Evolutionary conservation across 1,140 invertebrate species (phyloP).

Genomic region (Formica selysi): DNA sequence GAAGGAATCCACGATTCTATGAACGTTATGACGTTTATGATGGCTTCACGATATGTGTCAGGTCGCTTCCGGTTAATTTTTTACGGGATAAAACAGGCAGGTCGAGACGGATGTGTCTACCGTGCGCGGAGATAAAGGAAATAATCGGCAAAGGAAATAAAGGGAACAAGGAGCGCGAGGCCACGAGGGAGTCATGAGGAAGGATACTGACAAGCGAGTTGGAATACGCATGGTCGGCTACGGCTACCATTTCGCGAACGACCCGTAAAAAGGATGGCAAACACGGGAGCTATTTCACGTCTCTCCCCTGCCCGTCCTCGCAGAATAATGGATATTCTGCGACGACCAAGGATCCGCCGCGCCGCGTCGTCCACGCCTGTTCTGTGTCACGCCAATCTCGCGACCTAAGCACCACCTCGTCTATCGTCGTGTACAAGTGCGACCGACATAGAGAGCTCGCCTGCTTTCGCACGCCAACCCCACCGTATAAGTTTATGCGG

Average conservation of each 20-base stretch:
- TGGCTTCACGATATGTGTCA: not conserved
- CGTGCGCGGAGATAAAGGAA: not conserved
- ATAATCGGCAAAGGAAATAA: conserved; percentile 16
- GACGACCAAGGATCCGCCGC: not conserved
- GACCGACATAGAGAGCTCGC: not conserved
- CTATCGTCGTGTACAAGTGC: conserved; percentile 4
- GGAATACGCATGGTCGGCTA: conserved; percentile 10
- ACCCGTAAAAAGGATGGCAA: conserved; percentile 31
- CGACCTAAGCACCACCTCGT: conserved; percentile 1
- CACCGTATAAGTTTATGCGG: not conserved
- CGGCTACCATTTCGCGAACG: conserved; percentile 32
- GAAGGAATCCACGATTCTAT: not conserved
- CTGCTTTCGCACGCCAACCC: not conserved
- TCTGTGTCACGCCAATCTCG: conserved; percentile 44
- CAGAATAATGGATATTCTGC: conserved; percentile 34
- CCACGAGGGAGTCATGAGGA: conserved; percentile 44
- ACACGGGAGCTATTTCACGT: conserved; percentile 49
- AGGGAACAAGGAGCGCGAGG: conserved; percentile 1
- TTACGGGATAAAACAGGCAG: not conserved
- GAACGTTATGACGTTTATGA: not conserved
- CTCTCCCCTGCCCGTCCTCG: conserved; percentile 22
- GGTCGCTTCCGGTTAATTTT: not conserved
- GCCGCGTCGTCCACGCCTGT: conserved; percentile 52
- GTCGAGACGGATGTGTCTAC: not conserved
- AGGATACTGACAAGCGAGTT: not conserved